Evolutionary conservation across 2,113 vertebrate species (phyloP).

Genomic region (Rattus rattus): DNA sequence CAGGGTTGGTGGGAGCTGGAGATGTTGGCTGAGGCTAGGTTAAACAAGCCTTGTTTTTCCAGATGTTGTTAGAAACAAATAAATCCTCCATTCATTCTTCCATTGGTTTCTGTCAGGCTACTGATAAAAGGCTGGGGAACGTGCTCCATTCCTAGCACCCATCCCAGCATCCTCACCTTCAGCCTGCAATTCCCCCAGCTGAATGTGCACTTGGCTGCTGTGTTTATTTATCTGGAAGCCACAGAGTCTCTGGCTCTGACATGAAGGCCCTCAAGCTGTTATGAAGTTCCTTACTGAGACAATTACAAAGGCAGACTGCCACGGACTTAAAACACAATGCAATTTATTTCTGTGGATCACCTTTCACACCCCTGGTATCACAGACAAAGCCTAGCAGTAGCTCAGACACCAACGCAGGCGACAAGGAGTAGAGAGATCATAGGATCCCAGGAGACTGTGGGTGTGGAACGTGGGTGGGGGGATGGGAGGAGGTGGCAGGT

Average conservation of each 20-base stretch:
- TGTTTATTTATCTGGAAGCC: conserved; percentile 49
- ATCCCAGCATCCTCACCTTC: conserved; percentile 50
- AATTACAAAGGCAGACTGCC: conserved; percentile 71
- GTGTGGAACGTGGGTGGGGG: background rate
- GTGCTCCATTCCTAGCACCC: conserved; percentile 47
- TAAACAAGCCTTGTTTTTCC: conserved; percentile 53
- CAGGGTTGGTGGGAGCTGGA: background rate
- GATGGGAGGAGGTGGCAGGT: background rate
- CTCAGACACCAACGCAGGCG: background rate
- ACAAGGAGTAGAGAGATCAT: background rate
- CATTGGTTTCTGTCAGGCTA: conserved; percentile 67
- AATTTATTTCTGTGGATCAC: conserved; percentile 82
- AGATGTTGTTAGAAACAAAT: conserved; percentile 62
- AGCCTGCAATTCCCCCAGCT: background rate
- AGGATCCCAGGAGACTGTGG: background rate
- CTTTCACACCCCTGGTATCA: conserved; percentile 56
- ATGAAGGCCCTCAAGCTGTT: conserved; percentile 63
- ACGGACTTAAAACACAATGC: conserved; percentile 62
- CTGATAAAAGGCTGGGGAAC: conserved; percentile 75
- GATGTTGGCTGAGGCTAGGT: background rate
- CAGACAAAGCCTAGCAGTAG: conserved; percentile 30
- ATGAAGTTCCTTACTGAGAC: conserved; percentile 71
- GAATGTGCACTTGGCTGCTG: conserved; percentile 67
- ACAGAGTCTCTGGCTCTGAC: conserved; percentile 62
- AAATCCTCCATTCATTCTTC: conserved; percentile 46